Evolutionary conservation across 2,888 invertebrate genomes (phyloP).

Genomic region (Seira musarum): DNA sequence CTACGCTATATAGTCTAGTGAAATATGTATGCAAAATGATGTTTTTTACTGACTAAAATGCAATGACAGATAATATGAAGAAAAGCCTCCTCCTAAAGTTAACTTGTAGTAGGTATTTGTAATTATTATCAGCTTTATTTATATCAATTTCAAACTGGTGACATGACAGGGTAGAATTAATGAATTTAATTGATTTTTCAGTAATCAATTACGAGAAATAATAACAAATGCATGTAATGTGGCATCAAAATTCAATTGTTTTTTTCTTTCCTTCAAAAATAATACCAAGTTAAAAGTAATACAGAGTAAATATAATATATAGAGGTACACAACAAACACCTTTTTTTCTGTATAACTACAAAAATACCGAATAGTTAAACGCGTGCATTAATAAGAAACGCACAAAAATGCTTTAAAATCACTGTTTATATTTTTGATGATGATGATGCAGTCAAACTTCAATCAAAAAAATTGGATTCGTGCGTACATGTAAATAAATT

Average conservation of each 20-base stretch:
- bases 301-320: conserved; percentile 28
- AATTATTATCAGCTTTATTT: conserved; percentile 50
- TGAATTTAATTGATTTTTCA: conserved; percentile 42
- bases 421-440: not conserved
- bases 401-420: conserved; percentile 7
- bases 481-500: conserved; percentile 11
- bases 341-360: conserved; percentile 47
- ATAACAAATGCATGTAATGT: conserved; percentile 47
- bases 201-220: not conserved
- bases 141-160: conserved; percentile 56
- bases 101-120: no score
- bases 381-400: conserved; percentile 14
- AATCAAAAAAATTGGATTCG: conserved; percentile 5
- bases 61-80: no score
- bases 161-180: conserved; percentile 49
- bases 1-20: no score
- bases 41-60: no score
- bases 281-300: conserved; percentile 49
- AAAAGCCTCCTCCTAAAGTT: no score
- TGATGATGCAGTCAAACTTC: not conserved
- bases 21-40: no score
- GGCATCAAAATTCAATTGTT: conserved; percentile 53
- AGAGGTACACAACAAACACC: conserved; percentile 49
- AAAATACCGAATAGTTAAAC: conserved; percentile 51
- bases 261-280: conserved; percentile 42